phyloP scores from a whole-genome alignment of 2,797 vertebrate genomes.

The Dendrocincla fuliginosa region DNA sequence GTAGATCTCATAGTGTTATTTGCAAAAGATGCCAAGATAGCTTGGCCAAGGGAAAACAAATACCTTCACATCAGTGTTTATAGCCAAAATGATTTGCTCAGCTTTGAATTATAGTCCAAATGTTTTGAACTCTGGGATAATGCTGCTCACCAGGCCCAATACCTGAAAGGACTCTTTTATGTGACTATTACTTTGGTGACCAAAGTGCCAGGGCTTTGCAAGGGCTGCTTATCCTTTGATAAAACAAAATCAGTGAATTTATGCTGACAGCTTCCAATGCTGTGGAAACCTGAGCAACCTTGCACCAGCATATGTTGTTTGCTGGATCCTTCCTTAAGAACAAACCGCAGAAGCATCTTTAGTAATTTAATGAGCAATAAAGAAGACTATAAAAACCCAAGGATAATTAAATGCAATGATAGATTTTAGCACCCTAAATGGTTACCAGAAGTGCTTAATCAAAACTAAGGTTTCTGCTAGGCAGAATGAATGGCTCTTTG shows the following conservation, averaged over 20 bases:
- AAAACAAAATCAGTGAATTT: slow-evolving; percentile 63
- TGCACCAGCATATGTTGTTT: slow-evolving; percentile 13
- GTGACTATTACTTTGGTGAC: slow-evolving; percentile 45
- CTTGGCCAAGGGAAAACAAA: not conserved
- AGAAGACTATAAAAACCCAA: slow-evolving; percentile 22
- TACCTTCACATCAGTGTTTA: not conserved
- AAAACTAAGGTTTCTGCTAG: slow-evolving; percentile 45
- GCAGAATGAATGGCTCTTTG: slow-evolving; percentile 48
- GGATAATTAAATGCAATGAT: slow-evolving; percentile 65
- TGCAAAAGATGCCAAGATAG: not conserved
- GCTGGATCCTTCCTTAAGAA: slow-evolving; percentile 36
- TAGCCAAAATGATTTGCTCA: slow-evolving; percentile 21
- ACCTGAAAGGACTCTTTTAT: slow-evolving; percentile 52
- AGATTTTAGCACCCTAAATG: slow-evolving; percentile 59
- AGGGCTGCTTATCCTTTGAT: slow-evolving; percentile 55
- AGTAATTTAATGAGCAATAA: slow-evolving; percentile 64
- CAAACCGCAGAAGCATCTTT: slow-evolving; percentile 48
- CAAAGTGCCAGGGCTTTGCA: slow-evolving; percentile 53
- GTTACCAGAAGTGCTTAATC: slow-evolving; percentile 59
- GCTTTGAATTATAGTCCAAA: slow-evolving; percentile 40
- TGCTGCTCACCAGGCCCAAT: slow-evolving; percentile 14
- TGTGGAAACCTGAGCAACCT: slow-evolving; percentile 54
- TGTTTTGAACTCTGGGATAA: slow-evolving; percentile 40
- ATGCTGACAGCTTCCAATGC: slow-evolving; percentile 50
- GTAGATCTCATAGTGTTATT: not conserved